phyloP scores from a whole-genome alignment of 2,113 vertebrate genomes.

The Physeter macrocephalus region DNA sequence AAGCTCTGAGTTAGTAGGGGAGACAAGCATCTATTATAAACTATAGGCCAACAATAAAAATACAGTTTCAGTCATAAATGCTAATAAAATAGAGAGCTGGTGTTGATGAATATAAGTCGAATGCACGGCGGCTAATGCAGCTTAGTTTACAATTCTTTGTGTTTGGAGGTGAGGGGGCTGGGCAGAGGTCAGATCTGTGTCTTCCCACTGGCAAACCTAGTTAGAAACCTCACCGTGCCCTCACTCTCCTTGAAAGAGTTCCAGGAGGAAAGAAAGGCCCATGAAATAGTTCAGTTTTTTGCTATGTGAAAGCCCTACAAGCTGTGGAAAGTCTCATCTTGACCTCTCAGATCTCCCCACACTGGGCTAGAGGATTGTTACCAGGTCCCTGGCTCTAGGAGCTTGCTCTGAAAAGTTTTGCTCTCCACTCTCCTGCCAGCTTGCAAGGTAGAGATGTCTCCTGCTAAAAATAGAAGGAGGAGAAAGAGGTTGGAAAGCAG shows the following conservation, averaged over 20 bases:
- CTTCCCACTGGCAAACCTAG: background rate
- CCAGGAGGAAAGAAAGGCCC: background rate
- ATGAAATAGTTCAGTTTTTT: background rate
- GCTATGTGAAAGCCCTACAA: fast-evolving
- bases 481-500: background rate
- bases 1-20: background rate
- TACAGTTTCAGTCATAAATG: background rate
- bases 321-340: background rate
- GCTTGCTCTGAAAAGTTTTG: conserved; percentile 7
- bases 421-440: background rate
- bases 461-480: background rate
- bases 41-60: background rate
- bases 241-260: background rate
- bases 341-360: background rate
- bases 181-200: background rate
- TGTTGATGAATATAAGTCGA: background rate
- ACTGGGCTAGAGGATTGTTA: background rate
- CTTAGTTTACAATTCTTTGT: background rate
- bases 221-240: background rate
- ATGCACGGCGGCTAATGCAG: background rate
- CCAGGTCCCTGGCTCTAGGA: background rate
- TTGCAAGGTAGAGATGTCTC: background rate
- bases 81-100: background rate
- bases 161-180: background rate
- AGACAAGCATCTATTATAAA: background rate